Base-by-base conservation (phyloP, 1,140 invertebrate species). In the Papilio xuthus region DNA sequence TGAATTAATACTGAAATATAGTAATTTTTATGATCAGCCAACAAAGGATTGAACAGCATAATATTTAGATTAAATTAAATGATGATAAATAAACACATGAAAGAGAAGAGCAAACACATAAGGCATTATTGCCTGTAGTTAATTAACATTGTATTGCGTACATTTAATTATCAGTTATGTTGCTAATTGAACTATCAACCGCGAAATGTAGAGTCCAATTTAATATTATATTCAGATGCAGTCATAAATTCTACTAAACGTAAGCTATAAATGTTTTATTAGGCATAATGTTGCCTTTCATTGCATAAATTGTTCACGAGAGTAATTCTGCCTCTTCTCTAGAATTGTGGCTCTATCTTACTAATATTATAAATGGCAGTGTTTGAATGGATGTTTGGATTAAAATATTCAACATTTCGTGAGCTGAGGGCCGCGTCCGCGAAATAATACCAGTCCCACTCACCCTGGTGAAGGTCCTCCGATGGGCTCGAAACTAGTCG, bases 231-330 rank as follows among this genome's bases (percentile, higher is more conserved):
- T 60, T 60, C 23, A 60, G 10, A 26, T 13, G 10, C 56, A 12
- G 9, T 60, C 20, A 60, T 60, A 60, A 60, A 26, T 60, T 60
- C 20, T 60, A 26, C 56, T 60, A 26, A 60, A 60, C 26, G 56
- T 26, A 26, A 60, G 56, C 56, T 60, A 60, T 60, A 60, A 60
- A 60, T 60, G 56, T 9, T 60, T 23, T 60, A 60, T 60, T 60
- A 60, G 56, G 20, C 23, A 60, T 60, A 60, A 23, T 26, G 23
- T 12, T 20, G 56, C 12, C 20, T 60, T 60, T 60, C 20, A 60
- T 26, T 60, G 23, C 20, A 7, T 12, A 26, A 60, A 60, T 60
- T 26, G 20, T 60, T 23, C 9, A 18, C 32, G 18, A 50, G 56
- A 60, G 20, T 26, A 60, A 26, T 26, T 12, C 56, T 60, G 10